phyloP scores from a whole-genome alignment of 2,888 invertebrate genomes.

The Halictus quadricinctus region DNA sequence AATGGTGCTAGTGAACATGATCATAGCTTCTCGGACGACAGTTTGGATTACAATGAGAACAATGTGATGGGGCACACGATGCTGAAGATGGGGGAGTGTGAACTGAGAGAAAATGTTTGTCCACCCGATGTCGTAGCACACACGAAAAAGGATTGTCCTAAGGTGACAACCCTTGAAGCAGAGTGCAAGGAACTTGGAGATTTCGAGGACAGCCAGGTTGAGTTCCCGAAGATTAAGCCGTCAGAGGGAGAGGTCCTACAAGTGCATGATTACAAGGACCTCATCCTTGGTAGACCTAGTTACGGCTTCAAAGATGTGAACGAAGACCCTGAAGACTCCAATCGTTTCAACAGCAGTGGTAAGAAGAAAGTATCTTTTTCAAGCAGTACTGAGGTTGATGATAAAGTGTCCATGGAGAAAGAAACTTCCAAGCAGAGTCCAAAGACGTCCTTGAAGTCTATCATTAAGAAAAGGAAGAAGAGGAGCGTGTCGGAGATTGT shows the following conservation, averaged over 20 bases:
- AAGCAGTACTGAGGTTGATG: conserved; percentile 22
- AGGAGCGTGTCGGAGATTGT: conserved; percentile 6
- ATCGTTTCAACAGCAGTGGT: neutral
- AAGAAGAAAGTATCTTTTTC: conserved; percentile 71
- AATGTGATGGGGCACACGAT: conserved; percentile 6
- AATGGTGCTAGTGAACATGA: conserved; percentile 61
- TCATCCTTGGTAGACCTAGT: conserved; percentile 65
- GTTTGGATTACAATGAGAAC: conserved; percentile 68
- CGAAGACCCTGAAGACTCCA: conserved; percentile 22
- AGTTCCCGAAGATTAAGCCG: conserved; percentile 67
- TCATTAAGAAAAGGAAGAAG: conserved; percentile 67
- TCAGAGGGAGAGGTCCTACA: neutral
- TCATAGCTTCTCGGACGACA: conserved; percentile 75
- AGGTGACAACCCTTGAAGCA: conserved; percentile 1
- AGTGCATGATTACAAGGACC: conserved; percentile 67
- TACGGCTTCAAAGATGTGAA: conserved; percentile 9
- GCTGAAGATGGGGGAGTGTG: conserved; percentile 20
- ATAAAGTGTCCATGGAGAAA: conserved; percentile 19
- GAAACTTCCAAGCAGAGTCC: conserved; percentile 20
- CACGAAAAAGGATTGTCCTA: conserved; percentile 67
- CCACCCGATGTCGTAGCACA: conserved; percentile 77
- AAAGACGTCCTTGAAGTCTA: conserved; percentile 59
- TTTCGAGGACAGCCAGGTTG: conserved; percentile 67
- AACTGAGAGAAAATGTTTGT: conserved; percentile 59
- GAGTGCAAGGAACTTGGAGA: conserved; percentile 50